Base-by-base conservation (phyloP, 1,140 invertebrate species). In the Ditylenchus dipsaci region DNA sequence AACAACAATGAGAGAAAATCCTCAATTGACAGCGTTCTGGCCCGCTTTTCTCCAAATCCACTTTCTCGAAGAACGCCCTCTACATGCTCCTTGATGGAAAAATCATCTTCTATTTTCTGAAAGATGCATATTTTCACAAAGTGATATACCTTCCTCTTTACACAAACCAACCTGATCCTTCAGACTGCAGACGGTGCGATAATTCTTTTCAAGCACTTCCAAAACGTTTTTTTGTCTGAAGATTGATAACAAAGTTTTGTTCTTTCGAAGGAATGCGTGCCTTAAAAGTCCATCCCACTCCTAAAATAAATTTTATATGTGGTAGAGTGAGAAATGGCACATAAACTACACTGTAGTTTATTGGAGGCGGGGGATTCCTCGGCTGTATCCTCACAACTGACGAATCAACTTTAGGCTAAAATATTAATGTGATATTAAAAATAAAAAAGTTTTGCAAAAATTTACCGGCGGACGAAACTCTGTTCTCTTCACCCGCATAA, bases 321-420 rank as follows among this genome's bases (percentile, higher is more conserved):
- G n/a, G n/a, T 56, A 21, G 74, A 60, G 11, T 13, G 17, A 8
- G n/a, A 69, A 23, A 17, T 17, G 8, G 9, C 49, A 15, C 13
- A 19, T 66, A 74, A 71, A 42, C 43, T 61, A 86, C 86, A 79
- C 89, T 89, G 84, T 93, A 98, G 84, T 95, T 93, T 29, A 99
- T 91, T 13, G 91, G 89, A 29, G 95, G 95, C 42, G 93, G 91
- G 58, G 95, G 96, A 87, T 95, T 95, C 81, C 89, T 88, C 5
- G 95, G 95, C 84, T 98, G 95, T 82, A 99, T 89, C 80, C 96
- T 87, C 0, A 99, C 93, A n/a, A 99, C 95, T 86, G 90, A 92
- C 0, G 94, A 97, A 85, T 99, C 96, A 0, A 98, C 93, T 87
- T 95, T 70, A 21, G 67, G 67, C 8, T 56, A 13, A 29, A 56